Conservation (phyloP, 1,140 invertebrate genomes). For the Plectus sambesii region DNA sequence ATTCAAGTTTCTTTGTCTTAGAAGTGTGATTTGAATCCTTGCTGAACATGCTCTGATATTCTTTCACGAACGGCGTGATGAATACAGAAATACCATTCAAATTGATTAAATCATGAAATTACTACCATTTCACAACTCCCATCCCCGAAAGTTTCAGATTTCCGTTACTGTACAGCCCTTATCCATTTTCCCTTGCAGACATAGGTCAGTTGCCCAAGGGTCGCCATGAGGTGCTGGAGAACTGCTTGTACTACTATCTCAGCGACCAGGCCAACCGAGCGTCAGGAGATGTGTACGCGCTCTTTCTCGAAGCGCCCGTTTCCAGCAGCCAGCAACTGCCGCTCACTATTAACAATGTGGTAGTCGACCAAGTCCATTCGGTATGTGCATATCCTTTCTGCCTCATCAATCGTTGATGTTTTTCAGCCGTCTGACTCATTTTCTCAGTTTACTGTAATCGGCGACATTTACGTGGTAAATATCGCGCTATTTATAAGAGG, state of each 20-base stretch:
- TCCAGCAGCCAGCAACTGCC: conserved; percentile 22
- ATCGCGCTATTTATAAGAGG: background rate
- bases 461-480: conserved; percentile 33
- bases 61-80: no score
- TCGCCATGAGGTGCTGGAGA: conserved; percentile 26
- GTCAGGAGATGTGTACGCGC: conserved; percentile 12
- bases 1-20: no score
- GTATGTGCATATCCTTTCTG: conserved; percentile 26
- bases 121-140: no score
- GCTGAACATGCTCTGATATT: background rate
- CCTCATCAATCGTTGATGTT: no score
- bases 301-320: conserved; percentile 25
- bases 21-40: background rate
- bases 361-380: conserved; percentile 32
- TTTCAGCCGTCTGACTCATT: conserved; percentile 27
- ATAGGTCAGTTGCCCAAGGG: conserved; percentile 17
- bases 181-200: no score
- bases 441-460: conserved; percentile 38
- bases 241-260: conserved; percentile 35
- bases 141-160: no score
- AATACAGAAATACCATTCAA: conserved; percentile 16
- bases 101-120: no score
- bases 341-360: conserved; percentile 30
- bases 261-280: conserved; percentile 21
- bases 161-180: no score